Percentiles rank a stretch among this genome's conserved stretches.
Conservation (phyloP, 2,888 invertebrate genomes). For the Parapristionchus giblindavisi region DNA sequence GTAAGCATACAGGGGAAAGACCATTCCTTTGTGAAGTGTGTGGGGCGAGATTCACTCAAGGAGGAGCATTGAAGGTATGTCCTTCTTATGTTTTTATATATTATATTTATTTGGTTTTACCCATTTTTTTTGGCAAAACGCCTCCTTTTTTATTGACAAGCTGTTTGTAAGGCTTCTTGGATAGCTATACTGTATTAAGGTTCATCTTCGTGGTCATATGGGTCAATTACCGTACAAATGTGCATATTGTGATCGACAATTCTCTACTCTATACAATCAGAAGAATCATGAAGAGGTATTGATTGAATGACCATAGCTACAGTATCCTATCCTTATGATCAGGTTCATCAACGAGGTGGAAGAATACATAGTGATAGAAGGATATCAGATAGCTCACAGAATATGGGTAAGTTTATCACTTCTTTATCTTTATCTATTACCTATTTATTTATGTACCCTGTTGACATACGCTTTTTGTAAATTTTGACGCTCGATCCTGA, state of each 20-base stretch:
- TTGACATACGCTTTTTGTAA: background rate
- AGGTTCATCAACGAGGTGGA: too few relatives aligned
- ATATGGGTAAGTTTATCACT: too few relatives aligned
- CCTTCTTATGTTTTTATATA: background rate
- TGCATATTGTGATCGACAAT: constrained; percentile 48
- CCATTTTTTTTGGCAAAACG: too few relatives aligned
- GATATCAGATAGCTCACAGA: too few relatives aligned
- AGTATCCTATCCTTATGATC: too few relatives aligned
- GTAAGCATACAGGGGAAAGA: constrained; percentile 54
- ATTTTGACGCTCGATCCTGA: background rate
- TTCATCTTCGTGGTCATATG: constrained; percentile 47
- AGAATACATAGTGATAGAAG: too few relatives aligned
- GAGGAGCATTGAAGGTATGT: constrained; percentile 50
- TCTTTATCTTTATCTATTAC: too few relatives aligned
- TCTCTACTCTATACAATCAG: constrained; percentile 39
- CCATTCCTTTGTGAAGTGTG: constrained; percentile 49
- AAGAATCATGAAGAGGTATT: constrained; percentile 49
- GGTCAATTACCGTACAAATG: constrained; percentile 56
- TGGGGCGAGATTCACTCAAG: constrained; percentile 51
- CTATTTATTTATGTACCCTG: too few relatives aligned
- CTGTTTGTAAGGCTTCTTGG: background rate
- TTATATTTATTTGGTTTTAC: background rate
- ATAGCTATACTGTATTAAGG: constrained; percentile 12
- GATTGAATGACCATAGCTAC: too few relatives aligned
- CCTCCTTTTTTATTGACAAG: background rate